phyloP scores from a whole-genome alignment of 2,888 invertebrate genomes.

The Eristalis pertinax region DNA sequence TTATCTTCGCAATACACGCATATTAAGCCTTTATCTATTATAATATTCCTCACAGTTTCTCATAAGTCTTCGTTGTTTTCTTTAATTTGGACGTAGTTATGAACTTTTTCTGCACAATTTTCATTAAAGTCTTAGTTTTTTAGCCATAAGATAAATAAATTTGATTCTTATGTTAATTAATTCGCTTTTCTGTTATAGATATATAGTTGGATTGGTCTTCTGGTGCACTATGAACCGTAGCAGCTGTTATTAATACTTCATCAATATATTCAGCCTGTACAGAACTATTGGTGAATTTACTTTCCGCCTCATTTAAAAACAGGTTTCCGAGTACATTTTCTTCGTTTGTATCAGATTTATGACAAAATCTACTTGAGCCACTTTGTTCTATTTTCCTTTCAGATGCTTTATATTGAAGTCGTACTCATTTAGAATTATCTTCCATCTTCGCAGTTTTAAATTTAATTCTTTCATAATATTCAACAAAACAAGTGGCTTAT shows the following conservation, averaged over 20 bases:
- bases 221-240: conserved; percentile 5
- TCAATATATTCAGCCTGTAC: too few relatives aligned
- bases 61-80: conserved; percentile 39
- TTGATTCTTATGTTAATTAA: conserved; percentile 15
- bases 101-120: conserved; percentile 15
- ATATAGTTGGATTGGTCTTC: conserved; percentile 4
- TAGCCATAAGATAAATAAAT: conserved; percentile 12
- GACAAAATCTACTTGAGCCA: not conserved
- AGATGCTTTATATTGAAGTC: conserved; percentile 68
- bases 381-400: not conserved
- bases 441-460: conserved; percentile 77
- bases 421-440: conserved; percentile 75
- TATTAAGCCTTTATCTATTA: too few relatives aligned
- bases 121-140: conserved; percentile 12
- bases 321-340: too few relatives aligned
- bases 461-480: conserved; percentile 78
- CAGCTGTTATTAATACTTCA: not conserved
- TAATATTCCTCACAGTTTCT: conserved; percentile 38
- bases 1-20: too few relatives aligned
- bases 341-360: too few relatives aligned
- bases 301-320: too few relatives aligned
- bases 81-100: conserved; percentile 21
- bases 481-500: conserved; percentile 77
- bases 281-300: too few relatives aligned
- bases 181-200: conserved; percentile 27